Evolutionary conservation across 2,113 vertebrate genomes (phyloP), one percentile per base, ranked within the genome.

Genomic region (Oostethus manadensis): DNA sequence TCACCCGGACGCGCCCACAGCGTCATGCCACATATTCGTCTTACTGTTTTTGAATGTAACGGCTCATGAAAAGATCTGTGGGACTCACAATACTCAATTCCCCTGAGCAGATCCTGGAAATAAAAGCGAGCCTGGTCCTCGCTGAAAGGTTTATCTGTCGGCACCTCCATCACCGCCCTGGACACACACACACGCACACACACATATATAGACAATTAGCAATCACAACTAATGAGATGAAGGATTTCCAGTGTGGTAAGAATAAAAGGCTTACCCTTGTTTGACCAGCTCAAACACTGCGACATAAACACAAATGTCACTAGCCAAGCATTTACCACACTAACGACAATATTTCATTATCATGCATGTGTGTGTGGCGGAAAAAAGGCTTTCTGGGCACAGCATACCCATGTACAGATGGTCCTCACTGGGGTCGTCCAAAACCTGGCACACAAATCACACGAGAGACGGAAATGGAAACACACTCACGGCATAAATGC

Each of bases 371-470:
- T 46, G 46, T 54, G 56, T 47, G 38, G 10, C 13, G 38, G 10
- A 14, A 42, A 13, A 42, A 42, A 42, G 38, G 10, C 11, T 42
- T 11, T 42, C 2, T 42, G 38, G 23, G 48, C 20, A 55, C 51
- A 40, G 79, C 80, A 73, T 96, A 98, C 96, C 97, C 97, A 99
- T 99, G 86, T 98, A 99, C 77, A 99, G 90, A 86, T 99, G 96
- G 87, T 99, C 97, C 83, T 99, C 97, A 0, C 91, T 90, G 75
- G 97, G 95, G 89, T 99, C 97, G 73, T 99, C 97, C 82, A 99
- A 88, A 71, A 99, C 97, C 97, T 99, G 87, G 60, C 62, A 67
- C 29, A 67, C 73, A 64, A 20, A 57, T 46, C 77, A 60, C 51
- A 64, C 15, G 58, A 14, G 56, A 62, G 68, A 69, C 56, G 51